Percentiles rank a stretch among this genome's conserved stretches.
These are phyloP conservation scores for Merops nubicus DNA, from an alignment of 2,113 vertebrate species.

Conservation along the genomic window DNA sequence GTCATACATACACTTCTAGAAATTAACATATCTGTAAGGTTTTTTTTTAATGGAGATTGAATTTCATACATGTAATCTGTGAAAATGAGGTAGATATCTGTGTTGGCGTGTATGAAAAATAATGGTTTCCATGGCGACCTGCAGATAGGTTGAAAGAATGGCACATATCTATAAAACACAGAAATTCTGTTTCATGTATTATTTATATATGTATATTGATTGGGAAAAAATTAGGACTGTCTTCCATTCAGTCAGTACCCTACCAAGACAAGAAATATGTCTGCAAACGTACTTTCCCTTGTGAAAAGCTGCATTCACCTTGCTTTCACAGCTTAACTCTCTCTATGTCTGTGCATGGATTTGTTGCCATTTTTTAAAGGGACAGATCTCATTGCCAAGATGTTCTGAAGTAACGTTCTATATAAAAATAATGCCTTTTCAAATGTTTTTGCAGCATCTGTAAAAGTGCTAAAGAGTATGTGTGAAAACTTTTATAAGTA, in stretches of 20 bases:
- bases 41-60: background rate
- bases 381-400: background rate
- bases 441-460: constrained; percentile 83
- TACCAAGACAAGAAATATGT: background rate
- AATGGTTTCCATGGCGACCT: background rate
- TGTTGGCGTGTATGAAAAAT: background rate
- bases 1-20: background rate
- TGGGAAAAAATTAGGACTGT: background rate
- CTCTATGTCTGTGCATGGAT: background rate
- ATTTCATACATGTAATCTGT: background rate
- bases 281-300: background rate
- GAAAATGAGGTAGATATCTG: background rate
- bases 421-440: background rate
- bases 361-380: background rate
- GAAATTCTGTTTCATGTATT: background rate
- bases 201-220: background rate
- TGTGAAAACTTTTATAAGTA: constrained; percentile 95
- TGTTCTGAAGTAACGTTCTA: background rate
- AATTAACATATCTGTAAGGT: background rate
- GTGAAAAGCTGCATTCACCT: background rate
- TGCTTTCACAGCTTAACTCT: background rate
- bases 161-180: background rate
- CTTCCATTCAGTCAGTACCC: background rate
- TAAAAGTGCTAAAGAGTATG: constrained; percentile 93
- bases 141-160: background rate